These are phyloP conservation scores for Vulpes lagopus DNA, from an alignment of 2,113 vertebrate genomes.

Conservation along the genomic window DNA sequence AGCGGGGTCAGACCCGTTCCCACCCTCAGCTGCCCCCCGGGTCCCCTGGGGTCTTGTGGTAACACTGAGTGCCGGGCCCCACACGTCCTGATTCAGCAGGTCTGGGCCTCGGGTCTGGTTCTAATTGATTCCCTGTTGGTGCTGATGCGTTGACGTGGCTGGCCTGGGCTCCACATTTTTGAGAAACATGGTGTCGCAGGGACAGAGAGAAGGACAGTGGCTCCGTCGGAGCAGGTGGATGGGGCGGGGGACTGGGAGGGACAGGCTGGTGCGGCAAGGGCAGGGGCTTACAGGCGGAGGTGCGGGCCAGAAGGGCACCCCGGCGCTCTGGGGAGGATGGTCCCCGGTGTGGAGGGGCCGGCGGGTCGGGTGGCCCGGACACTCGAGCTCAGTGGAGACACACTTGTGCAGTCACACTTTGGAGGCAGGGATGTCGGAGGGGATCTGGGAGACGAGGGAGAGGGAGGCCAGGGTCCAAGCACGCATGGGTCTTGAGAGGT, in stretches of 20 bases:
- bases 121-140: not conserved
- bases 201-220: not conserved
- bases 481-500: too few species aligned
- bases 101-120: not conserved
- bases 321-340: not conserved
- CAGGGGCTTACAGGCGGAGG: accelerated
- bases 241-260: not conserved
- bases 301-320: not conserved
- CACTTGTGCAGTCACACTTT: not conserved
- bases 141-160: not conserved
- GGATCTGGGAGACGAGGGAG: not conserved
- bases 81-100: not conserved
- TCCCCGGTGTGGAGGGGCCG: accelerated
- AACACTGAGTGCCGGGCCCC: too few species aligned
- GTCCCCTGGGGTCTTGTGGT: not conserved
- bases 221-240: not conserved
- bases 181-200: not conserved
- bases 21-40: too few species aligned
- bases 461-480: not conserved
- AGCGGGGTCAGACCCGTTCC: not conserved
- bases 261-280: not conserved
- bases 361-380: not conserved
- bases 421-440: not conserved
- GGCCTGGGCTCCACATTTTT: not conserved
- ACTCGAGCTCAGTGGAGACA: not conserved